These are phyloP conservation scores for Cybosia mesomella DNA, from an alignment of 2,888 invertebrate species.

Conservation along the genomic window DNA sequence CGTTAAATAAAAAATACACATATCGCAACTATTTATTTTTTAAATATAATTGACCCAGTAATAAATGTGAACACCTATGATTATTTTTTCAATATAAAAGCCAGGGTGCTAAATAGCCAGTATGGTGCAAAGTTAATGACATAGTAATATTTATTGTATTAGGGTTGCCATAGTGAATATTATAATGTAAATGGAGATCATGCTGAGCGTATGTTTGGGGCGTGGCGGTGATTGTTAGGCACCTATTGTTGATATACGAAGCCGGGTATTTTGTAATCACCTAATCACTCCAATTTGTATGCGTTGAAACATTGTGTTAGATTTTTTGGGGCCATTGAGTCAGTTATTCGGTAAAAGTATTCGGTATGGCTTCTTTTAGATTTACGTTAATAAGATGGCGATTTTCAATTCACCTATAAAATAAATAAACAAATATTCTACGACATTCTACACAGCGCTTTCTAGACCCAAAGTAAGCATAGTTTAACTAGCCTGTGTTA, in stretches of 20 bases:
- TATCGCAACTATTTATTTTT: conserved; percentile 9
- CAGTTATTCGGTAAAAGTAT: not conserved
- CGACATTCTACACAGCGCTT: no score
- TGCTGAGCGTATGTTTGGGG: conserved; percentile 85
- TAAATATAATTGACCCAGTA: conserved; percentile 56
- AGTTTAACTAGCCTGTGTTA: no score
- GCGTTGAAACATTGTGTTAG: conserved; percentile 29
- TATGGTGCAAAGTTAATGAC: conserved; percentile 82
- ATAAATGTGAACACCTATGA: conserved; percentile 55
- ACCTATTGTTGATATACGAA: conserved; percentile 78
- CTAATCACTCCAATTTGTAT: conserved; percentile 74
- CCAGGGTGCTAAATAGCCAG: conserved; percentile 76
- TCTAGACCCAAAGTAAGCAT: no score
- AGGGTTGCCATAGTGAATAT: conserved; percentile 81
- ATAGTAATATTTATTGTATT: conserved; percentile 85
- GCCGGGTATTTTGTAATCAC: conserved; percentile 77
- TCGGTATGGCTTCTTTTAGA: not conserved
- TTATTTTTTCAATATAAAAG: conserved; percentile 58
- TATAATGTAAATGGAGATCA: conserved; percentile 81
- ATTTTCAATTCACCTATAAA: not conserved
- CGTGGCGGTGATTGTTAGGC: conserved; percentile 77
- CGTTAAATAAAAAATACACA: conserved; percentile 14
- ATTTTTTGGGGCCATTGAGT: conserved; percentile 26
- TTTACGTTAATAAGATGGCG: not conserved
- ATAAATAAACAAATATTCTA: no score